Conservation (phyloP, 2,113 vertebrate genomes). For the Strigops habroptila region DNA sequence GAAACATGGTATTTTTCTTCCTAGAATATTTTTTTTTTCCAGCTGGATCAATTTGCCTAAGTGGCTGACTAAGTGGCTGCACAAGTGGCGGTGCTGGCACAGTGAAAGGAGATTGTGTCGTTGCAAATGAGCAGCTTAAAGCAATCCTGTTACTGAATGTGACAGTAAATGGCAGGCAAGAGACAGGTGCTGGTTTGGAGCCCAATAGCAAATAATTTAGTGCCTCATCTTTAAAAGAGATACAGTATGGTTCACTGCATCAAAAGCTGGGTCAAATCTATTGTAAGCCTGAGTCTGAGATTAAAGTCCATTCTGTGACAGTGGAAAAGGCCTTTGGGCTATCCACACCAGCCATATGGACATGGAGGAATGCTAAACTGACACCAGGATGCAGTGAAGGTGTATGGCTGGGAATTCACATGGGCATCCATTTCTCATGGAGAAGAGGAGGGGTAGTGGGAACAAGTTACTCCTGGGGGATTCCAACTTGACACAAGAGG, state of each 20-base stretch:
- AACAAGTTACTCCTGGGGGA: background rate
- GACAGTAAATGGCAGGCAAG: background rate
- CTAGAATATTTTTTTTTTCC: background rate
- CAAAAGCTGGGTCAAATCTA: background rate
- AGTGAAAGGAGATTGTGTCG: background rate
- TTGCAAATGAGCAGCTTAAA: constrained; percentile 12
- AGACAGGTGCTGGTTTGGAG: background rate
- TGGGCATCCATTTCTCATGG: background rate
- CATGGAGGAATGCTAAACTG: background rate
- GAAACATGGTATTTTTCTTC: background rate
- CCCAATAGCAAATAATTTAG: background rate
- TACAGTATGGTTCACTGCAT: background rate
- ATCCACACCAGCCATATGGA: background rate
- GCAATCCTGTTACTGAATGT: background rate
- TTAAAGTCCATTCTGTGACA: background rate
- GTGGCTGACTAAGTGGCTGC: background rate
- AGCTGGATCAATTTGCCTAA: constrained; percentile 1
- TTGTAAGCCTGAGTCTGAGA: background rate
- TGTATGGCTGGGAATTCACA: background rate
- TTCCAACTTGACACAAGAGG: background rate
- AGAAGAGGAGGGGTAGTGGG: background rate
- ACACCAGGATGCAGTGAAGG: background rate
- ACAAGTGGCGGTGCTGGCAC: constrained; percentile 4
- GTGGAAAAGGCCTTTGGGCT: background rate
- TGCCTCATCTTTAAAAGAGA: background rate